Base-by-base conservation (phyloP, 2,888 invertebrate species). In the Plusia festucae region DNA sequence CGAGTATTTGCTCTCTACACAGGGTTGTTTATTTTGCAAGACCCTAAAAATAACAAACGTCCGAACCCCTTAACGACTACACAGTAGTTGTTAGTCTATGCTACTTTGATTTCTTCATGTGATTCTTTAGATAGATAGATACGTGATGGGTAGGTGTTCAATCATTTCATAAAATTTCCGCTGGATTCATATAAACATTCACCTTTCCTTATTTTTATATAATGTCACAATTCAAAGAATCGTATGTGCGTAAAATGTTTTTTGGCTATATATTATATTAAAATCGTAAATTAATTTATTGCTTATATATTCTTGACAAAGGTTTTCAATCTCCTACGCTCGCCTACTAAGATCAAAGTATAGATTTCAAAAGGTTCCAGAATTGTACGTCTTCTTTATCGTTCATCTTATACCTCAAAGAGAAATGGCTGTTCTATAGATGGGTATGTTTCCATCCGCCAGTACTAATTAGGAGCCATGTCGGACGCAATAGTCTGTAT, bases 401-500 rank as follows among this genome's bases (percentile, higher is more conserved):
- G 4, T 13, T 15, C 13, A 15, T 3, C n/a, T 40, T 6, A 11
- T 13, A 34, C 2, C 40, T 40, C 40, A 40, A 40, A 40, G 40
- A 40, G 40, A 20, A 49, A 20, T 11, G n/a, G n/a, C n/a, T 20
- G 20, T 53, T 11, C 32, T 40, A 20, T 27, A 46, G n/a, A 5
- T 51, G 16, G 40, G 22, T 73, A 34, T 62, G 64, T 73, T 75
- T 71, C 67, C 67, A 76, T 66, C 58, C 56, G 53, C 58, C 68
- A 44, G 65, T 32, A 68, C 70, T 83, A 83, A 83, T 81, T 82
- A 78, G 73, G 65, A 73, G 64, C 59, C 68, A 57, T 55, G 66
- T 76, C 60, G 67, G 59, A 70, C 65, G 76, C 70, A 69, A 61
- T 63, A 67, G 65, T 53, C 73, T 46, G 70, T 80, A 71, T 70